Base-by-base conservation (phyloP, 2,113 vertebrate genomes). In the Hoplias malabaricus region DNA sequence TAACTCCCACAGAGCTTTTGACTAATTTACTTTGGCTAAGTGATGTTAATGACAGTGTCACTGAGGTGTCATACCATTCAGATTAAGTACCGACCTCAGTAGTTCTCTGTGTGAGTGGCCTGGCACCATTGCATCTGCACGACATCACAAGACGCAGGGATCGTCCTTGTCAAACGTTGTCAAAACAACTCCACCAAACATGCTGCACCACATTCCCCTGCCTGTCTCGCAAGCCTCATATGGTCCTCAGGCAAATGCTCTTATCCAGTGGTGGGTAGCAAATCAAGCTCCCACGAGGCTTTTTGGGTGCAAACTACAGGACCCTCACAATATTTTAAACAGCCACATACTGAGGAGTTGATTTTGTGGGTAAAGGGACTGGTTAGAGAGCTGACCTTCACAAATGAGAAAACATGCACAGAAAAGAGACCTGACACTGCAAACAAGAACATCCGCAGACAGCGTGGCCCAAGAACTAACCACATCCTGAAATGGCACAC, bases 111-210 rank as follows among this genome's bases (percentile, higher is more conserved):
- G 34, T 2, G 19, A 76, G 40, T 13, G 3, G 7, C 31, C 27
- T 27, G 42, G 29, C 59, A 31, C 61, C 59, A 43, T 27, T 61
- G 13, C 50, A 27, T 75, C 69, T 83, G 77, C 62, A 59, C 61
- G 71, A 56, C 66, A 75, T 61, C 61, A 70, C 65, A 78, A 48
- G 23, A 53, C 62, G 50, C 71, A 38, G 59, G 10, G 36, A 72
- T 79, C 46, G 56, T 69, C 33, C 29, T 11, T 0, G 40, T 74
- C 73, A 34, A 27, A 46, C 2, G 31, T 34, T 80, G 78, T 82
- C 81, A 89, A 82, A 87, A 85, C 87, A 78, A 69, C 83, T 87
- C 77, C 82, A 88, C 84, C 82, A 89, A 80, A 86, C 83, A 71
- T 54, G 59, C 54, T 29, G 2, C 36, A 77, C 69, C 29, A 54